Conservation (phyloP, 1,140 invertebrate genomes). For the Drosophila equinoxialis region DNA sequence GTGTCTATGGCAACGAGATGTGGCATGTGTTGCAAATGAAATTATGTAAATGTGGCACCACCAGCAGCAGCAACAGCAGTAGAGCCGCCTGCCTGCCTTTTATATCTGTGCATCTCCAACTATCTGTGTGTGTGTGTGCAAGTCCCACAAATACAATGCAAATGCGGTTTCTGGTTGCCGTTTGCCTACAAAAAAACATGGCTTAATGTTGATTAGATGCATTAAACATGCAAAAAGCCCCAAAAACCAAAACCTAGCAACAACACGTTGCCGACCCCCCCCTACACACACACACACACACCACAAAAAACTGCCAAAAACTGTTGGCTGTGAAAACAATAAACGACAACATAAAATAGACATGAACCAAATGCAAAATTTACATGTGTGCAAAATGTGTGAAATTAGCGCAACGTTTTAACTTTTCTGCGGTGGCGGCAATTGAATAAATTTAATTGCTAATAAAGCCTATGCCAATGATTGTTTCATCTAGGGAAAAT, state of each 20-base stretch:
- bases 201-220: constrained; percentile 77
- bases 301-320: constrained; percentile 21
- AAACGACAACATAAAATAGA: constrained; percentile 58
- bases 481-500: constrained; percentile 46
- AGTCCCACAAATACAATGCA: constrained; percentile 63
- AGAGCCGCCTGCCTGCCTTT: constrained; percentile 3
- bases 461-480: constrained; percentile 54
- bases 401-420: constrained; percentile 68
- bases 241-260: constrained; percentile 14
- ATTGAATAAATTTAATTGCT: constrained; percentile 79
- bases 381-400: constrained; percentile 25
- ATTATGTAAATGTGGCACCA: constrained; percentile 77
- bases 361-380: constrained; percentile 34
- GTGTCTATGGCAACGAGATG: neutral
- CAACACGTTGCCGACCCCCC: neutral
- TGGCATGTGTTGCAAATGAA: constrained; percentile 73
- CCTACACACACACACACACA: neutral
- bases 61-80: constrained; percentile 39
- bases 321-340: constrained; percentile 50
- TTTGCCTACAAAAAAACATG: constrained; percentile 57
- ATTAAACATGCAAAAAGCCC: constrained; percentile 73
- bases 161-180: constrained; percentile 41
- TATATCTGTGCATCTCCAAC: constrained; percentile 39
- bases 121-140: constrained; percentile 38
- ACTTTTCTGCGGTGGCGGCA: constrained; percentile 61